phyloP scores from a whole-genome alignment of 35 echinoderm and acorn worm genomes.

The Ophiothrix spiculata region DNA sequence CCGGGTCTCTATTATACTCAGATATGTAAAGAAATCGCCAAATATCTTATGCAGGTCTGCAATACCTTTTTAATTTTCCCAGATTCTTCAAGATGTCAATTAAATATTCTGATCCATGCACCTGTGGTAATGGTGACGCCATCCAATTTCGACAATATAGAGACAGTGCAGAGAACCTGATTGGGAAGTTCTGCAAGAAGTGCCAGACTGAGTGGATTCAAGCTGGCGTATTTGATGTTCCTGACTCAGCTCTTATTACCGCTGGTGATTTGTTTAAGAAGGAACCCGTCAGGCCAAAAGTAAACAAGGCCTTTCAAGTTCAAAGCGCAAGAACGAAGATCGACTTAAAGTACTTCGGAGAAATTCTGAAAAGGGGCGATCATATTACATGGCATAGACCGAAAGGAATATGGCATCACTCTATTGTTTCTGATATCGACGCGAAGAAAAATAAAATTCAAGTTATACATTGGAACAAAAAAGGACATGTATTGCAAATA shows the following conservation, averaged over 20 bases:
- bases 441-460: neutral
- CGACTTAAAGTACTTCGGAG: neutral
- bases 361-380: conserved; percentile 25
- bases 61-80: too few species aligned
- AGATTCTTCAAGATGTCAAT: too few species aligned
- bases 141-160: neutral
- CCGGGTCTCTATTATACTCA: too few species aligned
- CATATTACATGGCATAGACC: conserved; percentile 45
- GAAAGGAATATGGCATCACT: conserved; percentile 46
- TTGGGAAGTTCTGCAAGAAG: neutral
- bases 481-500: neutral
- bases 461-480: conserved; percentile 26
- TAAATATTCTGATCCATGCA: too few species aligned
- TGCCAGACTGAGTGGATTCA: neutral
- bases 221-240: neutral
- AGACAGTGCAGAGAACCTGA: neutral
- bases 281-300: neutral
- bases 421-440: conserved; percentile 22
- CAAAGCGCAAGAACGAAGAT: neutral
- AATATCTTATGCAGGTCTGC: too few species aligned
- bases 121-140: too few species aligned
- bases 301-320: neutral
- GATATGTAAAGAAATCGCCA: too few species aligned
- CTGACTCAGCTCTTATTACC: neutral
- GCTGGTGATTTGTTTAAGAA: too few species aligned